Conservation (phyloP, 2,113 vertebrate genomes). For the Vidua macroura region DNA sequence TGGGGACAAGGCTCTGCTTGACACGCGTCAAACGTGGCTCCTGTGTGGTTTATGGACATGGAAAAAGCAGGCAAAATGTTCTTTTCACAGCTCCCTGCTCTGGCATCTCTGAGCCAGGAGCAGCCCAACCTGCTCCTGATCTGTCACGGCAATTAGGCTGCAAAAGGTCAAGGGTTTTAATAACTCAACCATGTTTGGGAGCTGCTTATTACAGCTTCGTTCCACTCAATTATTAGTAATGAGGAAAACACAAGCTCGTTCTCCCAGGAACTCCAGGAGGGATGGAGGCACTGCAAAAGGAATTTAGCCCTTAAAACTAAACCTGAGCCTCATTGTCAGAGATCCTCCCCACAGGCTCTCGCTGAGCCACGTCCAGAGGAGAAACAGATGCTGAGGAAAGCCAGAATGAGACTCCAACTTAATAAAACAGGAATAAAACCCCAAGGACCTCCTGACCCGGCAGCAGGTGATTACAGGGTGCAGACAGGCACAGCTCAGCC, state of each 20-base stretch:
- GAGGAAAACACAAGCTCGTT: slow-evolving; percentile 1
- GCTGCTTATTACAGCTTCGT: slow-evolving; percentile 34
- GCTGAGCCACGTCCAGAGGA: not conserved
- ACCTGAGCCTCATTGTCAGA: not conserved
- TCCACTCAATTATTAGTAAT: slow-evolving; percentile 33
- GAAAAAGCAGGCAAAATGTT: not conserved
- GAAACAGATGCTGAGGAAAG: not conserved
- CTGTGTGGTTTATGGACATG: accelerated
- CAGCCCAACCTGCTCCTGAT: slow-evolving; percentile 25
- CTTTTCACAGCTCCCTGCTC: not conserved
- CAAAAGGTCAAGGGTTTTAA: slow-evolving; percentile 58
- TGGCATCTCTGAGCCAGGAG: not conserved
- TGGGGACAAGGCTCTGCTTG: not conserved
- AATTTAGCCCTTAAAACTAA: not conserved
- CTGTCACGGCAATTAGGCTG: slow-evolving; percentile 10
- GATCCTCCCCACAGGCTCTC: not conserved
- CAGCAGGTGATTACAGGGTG: not conserved
- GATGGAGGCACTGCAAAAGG: not conserved
- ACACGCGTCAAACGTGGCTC: not conserved
- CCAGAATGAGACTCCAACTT: not conserved
- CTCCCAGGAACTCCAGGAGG: slow-evolving; percentile 8
- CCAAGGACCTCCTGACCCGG: not conserved
- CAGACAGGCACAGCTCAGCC: not conserved
- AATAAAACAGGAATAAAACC: not conserved
- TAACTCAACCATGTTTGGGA: not conserved